Percentiles rank a stretch among this genome's conserved stretches.
Conservation (phyloP, 2,797 vertebrate species). For the Urosaurus nigricauda region DNA sequence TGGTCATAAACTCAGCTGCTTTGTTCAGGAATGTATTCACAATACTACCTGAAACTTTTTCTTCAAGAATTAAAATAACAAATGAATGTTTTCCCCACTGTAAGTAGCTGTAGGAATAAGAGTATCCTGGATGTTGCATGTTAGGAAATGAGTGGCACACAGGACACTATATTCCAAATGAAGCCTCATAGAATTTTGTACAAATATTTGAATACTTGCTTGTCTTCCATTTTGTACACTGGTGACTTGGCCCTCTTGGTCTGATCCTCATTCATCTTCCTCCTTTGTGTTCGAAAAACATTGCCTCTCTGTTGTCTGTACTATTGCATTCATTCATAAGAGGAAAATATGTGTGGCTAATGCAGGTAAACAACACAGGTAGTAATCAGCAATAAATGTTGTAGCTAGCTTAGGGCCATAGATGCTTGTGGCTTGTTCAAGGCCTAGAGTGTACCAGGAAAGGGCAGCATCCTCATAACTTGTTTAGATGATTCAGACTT, state of each 20-base stretch:
- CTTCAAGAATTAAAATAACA: not conserved
- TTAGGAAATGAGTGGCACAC: not conserved
- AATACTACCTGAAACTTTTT: not conserved
- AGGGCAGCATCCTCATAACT: not conserved
- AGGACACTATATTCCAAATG: not conserved
- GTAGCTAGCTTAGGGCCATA: not conserved
- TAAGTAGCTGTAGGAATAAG: not conserved
- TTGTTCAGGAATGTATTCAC: not conserved
- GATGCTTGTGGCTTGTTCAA: not conserved
- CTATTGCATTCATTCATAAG: not conserved
- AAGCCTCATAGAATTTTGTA: not conserved
- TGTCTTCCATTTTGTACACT: not conserved
- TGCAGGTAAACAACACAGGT: not conserved
- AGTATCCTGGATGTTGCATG: not conserved
- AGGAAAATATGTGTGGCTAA: not conserved
- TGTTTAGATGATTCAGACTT: not conserved
- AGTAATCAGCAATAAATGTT: not conserved
- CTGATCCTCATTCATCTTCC: not conserved
- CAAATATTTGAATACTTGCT: not conserved
- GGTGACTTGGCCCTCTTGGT: not conserved
- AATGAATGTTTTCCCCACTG: not conserved
- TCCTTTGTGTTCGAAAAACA: not conserved
- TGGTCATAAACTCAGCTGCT: not conserved
- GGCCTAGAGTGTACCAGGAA: not conserved
- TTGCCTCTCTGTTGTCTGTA: not conserved